Conservation (phyloP, 37 sponge, comb jelly and placozoan species). For the Dysidea cf. avara region DNA sequence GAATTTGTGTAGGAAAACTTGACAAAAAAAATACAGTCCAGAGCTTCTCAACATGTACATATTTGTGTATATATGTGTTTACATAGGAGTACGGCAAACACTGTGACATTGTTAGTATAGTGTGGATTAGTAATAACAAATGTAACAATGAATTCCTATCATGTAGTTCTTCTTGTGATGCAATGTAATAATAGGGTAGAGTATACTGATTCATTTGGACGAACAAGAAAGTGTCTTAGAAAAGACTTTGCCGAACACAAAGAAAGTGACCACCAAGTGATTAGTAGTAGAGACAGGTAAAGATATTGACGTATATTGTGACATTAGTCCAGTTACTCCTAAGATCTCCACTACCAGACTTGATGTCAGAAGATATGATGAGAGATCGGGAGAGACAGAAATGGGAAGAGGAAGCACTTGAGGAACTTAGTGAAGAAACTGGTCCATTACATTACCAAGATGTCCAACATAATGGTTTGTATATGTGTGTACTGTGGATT, state of each 20-base stretch:
- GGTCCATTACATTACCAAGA: slow-evolving; percentile 79
- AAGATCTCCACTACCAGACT: slow-evolving; percentile 57
- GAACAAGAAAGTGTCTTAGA: slow-evolving; percentile 59
- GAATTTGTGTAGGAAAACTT: too few relatives aligned
- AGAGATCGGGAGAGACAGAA: slow-evolving; percentile 45
- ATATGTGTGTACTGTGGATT: neutral
- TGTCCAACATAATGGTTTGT: slow-evolving; percentile 55
- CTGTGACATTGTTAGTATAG: too few relatives aligned
- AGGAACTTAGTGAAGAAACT: slow-evolving; percentile 17
- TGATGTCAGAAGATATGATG: slow-evolving; percentile 76
- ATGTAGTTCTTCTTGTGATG: too few relatives aligned
- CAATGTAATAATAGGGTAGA: slow-evolving; percentile 82
- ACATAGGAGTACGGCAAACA: too few relatives aligned
- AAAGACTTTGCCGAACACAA: slow-evolving; percentile 63
- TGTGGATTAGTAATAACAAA: too few relatives aligned
- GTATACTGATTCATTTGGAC: slow-evolving; percentile 73
- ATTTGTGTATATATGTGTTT: too few relatives aligned
- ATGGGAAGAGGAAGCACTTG: slow-evolving; percentile 40
- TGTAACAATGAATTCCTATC: too few relatives aligned
- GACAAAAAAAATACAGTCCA: too few relatives aligned
- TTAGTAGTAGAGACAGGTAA: slow-evolving; percentile 3
- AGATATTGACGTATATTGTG: neutral
- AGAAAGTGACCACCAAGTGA: slow-evolving; percentile 25
- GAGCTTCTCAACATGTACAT: too few relatives aligned
- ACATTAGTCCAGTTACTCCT: neutral